These are phyloP conservation scores for Bufo gargarizans DNA, from an alignment of 2,113 vertebrate genomes.

Conservation along the genomic window DNA sequence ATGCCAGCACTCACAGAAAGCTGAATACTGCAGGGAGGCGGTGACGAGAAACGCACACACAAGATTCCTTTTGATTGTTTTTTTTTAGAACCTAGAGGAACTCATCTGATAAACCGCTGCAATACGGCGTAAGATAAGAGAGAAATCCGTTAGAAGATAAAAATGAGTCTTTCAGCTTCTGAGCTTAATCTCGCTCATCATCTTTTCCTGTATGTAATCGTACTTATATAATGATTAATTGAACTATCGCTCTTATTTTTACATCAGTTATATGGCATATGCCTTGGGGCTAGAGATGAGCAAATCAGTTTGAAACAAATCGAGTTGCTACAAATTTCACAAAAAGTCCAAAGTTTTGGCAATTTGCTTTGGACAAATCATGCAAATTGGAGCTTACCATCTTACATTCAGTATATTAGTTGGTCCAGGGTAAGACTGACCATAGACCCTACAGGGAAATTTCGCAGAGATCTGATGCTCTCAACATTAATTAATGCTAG, in stretches of 20 bases:
- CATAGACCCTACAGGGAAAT: too few relatives aligned
- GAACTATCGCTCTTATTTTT: not conserved
- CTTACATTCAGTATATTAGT: too few relatives aligned
- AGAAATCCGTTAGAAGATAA: conserved; percentile 44
- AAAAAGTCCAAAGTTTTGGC: too few relatives aligned
- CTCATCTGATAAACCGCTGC: conserved; percentile 45
- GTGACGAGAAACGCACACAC: not conserved
- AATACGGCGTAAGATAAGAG: conserved; percentile 38
- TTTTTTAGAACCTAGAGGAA: conserved; percentile 13
- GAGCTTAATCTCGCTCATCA: conserved; percentile 17
- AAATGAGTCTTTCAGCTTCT: conserved; percentile 29
- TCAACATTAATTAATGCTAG: too few relatives aligned
- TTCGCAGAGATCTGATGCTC: too few relatives aligned
- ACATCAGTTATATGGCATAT: not conserved
- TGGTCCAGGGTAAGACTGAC: too few relatives aligned
- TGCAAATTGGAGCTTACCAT: too few relatives aligned
- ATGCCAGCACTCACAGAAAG: conserved; percentile 1
- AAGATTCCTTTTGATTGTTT: conserved; percentile 6
- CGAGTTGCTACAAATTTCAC: too few relatives aligned
- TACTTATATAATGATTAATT: conserved; percentile 30
- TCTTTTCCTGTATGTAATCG: conserved; percentile 20
- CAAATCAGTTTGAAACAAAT: too few relatives aligned
- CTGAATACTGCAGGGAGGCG: conserved; percentile 14
- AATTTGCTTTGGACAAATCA: too few relatives aligned
- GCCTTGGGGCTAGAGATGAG: not conserved